Evolutionary conservation across 1,140 invertebrate genomes (phyloP).

Genomic region (Trichonephila inaurata): DNA sequence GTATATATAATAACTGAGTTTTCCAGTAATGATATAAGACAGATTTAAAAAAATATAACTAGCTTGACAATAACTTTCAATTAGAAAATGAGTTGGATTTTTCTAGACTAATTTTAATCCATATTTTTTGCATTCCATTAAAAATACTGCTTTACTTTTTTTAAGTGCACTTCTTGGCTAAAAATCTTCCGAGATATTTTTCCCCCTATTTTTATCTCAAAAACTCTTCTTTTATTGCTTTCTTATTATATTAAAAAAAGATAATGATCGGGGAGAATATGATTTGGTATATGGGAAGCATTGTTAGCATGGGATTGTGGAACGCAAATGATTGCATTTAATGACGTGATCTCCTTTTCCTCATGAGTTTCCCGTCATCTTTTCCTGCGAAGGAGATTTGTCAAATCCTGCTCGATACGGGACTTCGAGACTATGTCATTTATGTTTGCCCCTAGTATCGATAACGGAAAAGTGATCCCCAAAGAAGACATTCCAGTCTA

Average conservation of each 20-base stretch:
- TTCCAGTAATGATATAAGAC: no score
- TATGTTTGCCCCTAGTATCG: background rate
- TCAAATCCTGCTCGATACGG: background rate
- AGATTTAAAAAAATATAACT: no score
- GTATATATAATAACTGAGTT: no score
- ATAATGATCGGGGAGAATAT: background rate
- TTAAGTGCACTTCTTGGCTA: no score
- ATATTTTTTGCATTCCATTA: no score
- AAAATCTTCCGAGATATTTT: no score
- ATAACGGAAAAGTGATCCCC: constrained; percentile 25
- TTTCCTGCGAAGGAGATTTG: background rate
- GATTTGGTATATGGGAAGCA: background rate
- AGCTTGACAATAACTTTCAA: no score
- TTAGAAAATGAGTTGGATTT: no score
- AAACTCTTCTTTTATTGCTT: background rate
- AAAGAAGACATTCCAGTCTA: background rate
- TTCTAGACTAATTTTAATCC: no score
- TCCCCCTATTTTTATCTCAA: background rate
- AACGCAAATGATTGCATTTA: background rate
- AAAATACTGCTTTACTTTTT: no score
- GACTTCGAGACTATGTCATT: background rate
- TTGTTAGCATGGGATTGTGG: background rate
- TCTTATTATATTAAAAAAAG: background rate
- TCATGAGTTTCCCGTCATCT: background rate
- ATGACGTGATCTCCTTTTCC: constrained; percentile 16